Evolutionary conservation across 2,888 invertebrate genomes (phyloP).

Genomic region (Mythimna vitellina): DNA sequence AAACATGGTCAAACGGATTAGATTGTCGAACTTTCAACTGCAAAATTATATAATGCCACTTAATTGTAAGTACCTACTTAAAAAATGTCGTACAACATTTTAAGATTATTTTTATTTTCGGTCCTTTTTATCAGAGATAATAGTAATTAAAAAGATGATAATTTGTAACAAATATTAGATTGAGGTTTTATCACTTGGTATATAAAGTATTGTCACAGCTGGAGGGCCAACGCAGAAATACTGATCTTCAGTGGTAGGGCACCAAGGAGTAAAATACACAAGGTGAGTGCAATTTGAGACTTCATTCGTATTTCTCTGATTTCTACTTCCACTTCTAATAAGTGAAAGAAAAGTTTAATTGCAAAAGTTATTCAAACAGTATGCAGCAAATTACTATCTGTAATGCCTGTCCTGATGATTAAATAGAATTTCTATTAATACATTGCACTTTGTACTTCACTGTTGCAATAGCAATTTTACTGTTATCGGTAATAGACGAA

Average conservation of each 20-base stretch:
- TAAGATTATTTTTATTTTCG: constrained; percentile 54
- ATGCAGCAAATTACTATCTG: not conserved
- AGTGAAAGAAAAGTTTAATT: not conserved
- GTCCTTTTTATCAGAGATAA: constrained; percentile 65
- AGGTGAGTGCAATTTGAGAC: constrained; percentile 56
- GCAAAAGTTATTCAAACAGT: not conserved
- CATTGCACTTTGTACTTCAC: constrained; percentile 20
- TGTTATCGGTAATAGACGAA: constrained; percentile 19
- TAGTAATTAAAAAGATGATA: constrained; percentile 58
- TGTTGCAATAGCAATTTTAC: not conserved
- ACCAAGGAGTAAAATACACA: constrained; percentile 30
- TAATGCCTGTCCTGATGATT: not conserved
- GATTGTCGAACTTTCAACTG: constrained; percentile 25
- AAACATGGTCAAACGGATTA: not conserved
- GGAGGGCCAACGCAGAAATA: constrained; percentile 66
- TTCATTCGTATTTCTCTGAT: not conserved
- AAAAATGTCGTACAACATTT: constrained; percentile 19
- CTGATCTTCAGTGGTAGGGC: constrained; percentile 35
- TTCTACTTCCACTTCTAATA: not conserved
- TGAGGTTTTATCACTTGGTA: constrained; percentile 70
- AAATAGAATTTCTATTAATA: constrained; percentile 14
- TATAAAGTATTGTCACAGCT: constrained; percentile 69
- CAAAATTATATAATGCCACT: constrained; percentile 30
- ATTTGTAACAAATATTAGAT: constrained; percentile 53
- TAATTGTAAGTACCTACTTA: constrained; percentile 5